Percentiles rank a stretch among this genome's conserved stretches.
phyloP scores from a whole-genome alignment of 2,888 invertebrate species.

The Therioaphis trifolii region DNA sequence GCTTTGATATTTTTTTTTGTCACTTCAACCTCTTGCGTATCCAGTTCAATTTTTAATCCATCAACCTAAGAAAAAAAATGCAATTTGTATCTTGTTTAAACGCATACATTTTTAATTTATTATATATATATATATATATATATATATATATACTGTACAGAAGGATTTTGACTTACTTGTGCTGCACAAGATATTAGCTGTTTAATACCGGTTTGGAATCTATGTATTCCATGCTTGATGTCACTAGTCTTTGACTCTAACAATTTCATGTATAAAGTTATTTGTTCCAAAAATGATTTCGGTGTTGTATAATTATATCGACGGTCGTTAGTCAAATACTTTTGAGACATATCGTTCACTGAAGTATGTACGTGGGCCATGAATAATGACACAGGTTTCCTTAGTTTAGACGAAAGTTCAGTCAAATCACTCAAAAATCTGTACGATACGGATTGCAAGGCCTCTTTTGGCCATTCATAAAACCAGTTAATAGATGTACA shows the following conservation, averaged over 20 bases:
- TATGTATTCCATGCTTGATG: constrained; percentile 79
- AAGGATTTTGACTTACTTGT: constrained; percentile 76
- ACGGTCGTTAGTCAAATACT: constrained; percentile 85
- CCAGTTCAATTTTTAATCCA: constrained; percentile 81
- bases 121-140: too few species aligned
- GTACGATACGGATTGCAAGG: constrained; percentile 87
- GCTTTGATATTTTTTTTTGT: constrained; percentile 91
- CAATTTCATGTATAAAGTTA: constrained; percentile 82
- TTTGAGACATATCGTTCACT: constrained; percentile 85
- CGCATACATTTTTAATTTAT: too few species aligned
- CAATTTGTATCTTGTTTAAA: too few species aligned
- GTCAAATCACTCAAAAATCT: constrained; percentile 84
- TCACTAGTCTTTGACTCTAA: constrained; percentile 77
- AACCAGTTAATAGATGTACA: constrained; percentile 96
- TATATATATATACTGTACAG: too few species aligned
- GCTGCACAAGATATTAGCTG: constrained; percentile 87
- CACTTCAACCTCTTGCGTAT: constrained; percentile 83
- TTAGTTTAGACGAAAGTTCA: constrained; percentile 77
- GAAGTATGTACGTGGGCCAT: constrained; percentile 92
- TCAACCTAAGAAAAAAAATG: constrained; percentile 72
- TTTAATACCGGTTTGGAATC: constrained; percentile 88
- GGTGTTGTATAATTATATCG: constrained; percentile 97
- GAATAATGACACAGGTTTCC: constrained; percentile 78
- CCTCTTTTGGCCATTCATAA: constrained; percentile 95
- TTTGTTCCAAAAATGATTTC: constrained; percentile 94